Percentiles rank a stretch among this genome's conserved stretches.
Conservation (phyloP, 2,888 invertebrate genomes). For the Tiliacea aurago region DNA sequence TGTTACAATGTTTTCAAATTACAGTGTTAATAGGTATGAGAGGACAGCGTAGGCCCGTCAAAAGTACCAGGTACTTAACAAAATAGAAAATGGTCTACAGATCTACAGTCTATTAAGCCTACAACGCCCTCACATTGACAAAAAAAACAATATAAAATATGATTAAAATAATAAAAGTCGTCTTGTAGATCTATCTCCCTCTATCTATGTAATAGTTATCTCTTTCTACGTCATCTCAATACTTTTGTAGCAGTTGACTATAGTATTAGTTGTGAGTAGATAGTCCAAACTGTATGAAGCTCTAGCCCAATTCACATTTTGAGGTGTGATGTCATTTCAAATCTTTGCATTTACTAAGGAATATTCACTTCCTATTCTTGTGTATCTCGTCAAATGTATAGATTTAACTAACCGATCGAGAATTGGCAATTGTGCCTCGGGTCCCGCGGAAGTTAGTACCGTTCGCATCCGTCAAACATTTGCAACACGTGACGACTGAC, state of each 20-base stretch:
- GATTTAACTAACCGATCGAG: constrained; percentile 7
- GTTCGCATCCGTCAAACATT: not conserved
- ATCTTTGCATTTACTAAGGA: constrained; percentile 8
- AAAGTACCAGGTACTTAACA: too few species aligned
- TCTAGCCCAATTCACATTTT: constrained; percentile 8
- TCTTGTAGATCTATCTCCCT: constrained; percentile 1
- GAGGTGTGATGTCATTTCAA: constrained; percentile 4
- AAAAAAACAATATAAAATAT: too few species aligned
- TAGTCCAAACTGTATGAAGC: not conserved
- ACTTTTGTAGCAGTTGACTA: constrained; percentile 1
- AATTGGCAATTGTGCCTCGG: not conserved
- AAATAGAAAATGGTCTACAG: too few species aligned
- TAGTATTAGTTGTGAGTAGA: constrained; percentile 8
- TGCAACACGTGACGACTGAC: not conserved
- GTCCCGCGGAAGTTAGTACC: not conserved
- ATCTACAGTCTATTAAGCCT: too few species aligned
- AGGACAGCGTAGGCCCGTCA: too few species aligned
- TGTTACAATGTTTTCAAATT: too few species aligned
- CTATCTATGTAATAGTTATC: not conserved
- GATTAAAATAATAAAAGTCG: too few species aligned
- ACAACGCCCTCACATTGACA: too few species aligned
- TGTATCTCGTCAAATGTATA: constrained; percentile 10
- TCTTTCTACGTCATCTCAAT: not conserved
- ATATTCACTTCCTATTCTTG: not conserved
- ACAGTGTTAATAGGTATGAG: too few species aligned